Evolutionary conservation across 2,888 invertebrate genomes (phyloP), one percentile per base, ranked within the genome.

Genomic region (Julus scanicus): DNA sequence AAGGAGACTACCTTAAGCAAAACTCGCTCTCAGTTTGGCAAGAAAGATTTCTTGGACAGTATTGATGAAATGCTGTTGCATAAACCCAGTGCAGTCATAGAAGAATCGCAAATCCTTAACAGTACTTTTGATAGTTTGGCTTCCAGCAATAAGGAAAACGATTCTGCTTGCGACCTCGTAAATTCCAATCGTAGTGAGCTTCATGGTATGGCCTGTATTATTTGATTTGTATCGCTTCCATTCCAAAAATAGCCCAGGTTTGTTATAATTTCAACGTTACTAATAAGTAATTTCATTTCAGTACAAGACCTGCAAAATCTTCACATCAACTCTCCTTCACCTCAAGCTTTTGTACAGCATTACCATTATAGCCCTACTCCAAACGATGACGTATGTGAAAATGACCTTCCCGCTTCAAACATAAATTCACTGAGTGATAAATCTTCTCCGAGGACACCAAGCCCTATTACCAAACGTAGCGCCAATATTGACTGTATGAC

Each of bases 101-200:
- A 37, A 37, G 37, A 80, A 4, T 80, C 37, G 15, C 11, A 20
- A 20, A 37, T 37, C 37, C 80, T 80, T 0, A 29, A 80, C 37
- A 13, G 37, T 37, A 80, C 80, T 6, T 29, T 37, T 80, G 2
- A 4, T 80, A 80, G 80, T 37, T 37, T 80, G 80, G 37, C 8
- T 80, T 37, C 80, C 80, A 37, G 80, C 13, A 20, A 71, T 20
- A 71, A 71, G 63, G 63, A 71, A 71, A 71, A 71, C 9, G 80
- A 37, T 37, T 37, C 0, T 2, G 11, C 2, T 0, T 9, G 29
- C 29, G 80, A 2, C 13, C 80, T 37, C 37, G 11, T 37, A 13
- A 80, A 37, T 8, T 37, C 80, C 13, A 80, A 37, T 37, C 13
- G 37, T 29, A 80, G 80, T 37, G 80, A 80, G 4, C 80, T 80